Evolutionary conservation across 2,888 invertebrate species (phyloP), one percentile per base, ranked within the genome.

Genomic region (Leptothorax acervorum): DNA sequence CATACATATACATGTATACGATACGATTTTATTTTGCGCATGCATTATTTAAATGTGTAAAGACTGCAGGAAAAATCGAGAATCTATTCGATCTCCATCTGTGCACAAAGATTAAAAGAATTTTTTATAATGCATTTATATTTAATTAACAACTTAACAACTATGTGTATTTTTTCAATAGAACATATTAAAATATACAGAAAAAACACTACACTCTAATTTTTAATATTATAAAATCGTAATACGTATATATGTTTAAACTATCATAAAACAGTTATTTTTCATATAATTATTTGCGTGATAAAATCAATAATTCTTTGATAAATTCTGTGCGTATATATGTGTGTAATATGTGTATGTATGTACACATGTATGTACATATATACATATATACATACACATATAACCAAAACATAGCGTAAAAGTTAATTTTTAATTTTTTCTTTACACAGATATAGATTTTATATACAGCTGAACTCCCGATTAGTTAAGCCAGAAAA

Each of bases 201-300:
- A 55, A 62, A 63, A 51, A n/a, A n/a, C n/a, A n/a, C 5, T 48
- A 4, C 4, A 74, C 9, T 76, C 23, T 63, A 23, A 39, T 31
- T 31, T 63, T 48, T 51, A 75, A 63, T 75, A 55, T 76, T 39
- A 65, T 23, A 65, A 65, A 76, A 48, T 23, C 0, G n/a, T 35
- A 39, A 76, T 28, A 39, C 0, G 0, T 75, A 48, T 60, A 39
- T 55, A 28, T 55, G 23, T 55, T n/a, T 53, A 1, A 6, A 70
- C n/a, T 8, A 70, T 53, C 35, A 35, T 31, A 70, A 68, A n/a
- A 48, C 28, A 66, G 23, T 23, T 3, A 42, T 39, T 39, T 23
- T n/a, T n/a, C 11, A 12, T 23, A 65, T 57, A 73, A 55, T 11
- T 55, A 23, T 68, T 48, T 51, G 15, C 8, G 4, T 51, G 1